Conservation (phyloP, 2,113 vertebrate species). For the Brachypodius melanocephalos region DNA sequence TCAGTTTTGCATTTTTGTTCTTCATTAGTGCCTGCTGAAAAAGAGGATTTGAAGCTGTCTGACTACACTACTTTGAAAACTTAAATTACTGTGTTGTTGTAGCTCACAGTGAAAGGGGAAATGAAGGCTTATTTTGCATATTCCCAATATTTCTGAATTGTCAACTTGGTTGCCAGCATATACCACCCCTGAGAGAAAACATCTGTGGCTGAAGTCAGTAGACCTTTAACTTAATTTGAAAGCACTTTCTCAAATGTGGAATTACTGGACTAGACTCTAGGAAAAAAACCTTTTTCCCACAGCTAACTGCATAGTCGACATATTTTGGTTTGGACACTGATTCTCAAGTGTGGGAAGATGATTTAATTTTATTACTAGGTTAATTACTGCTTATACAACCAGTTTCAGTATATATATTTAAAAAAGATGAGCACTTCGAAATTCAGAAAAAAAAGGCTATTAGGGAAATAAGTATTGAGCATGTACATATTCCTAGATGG, state of each 20-base stretch:
- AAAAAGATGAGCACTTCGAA: not conserved
- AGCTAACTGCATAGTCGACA: not conserved
- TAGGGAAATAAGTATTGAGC: not conserved
- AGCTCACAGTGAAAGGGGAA: not conserved
- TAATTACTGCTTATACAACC: not conserved
- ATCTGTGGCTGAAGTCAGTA: constrained; percentile 1
- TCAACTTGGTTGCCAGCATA: not conserved
- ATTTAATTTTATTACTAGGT: not conserved
- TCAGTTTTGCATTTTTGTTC: not conserved
- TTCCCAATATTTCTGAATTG: not conserved
- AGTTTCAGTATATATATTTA: not conserved
- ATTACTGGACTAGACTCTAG: not conserved
- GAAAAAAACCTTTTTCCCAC: constrained; percentile 16
- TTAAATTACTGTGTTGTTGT: not conserved
- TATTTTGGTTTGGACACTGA: constrained; percentile 20
- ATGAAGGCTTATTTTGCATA: not conserved
- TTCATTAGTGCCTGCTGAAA: not conserved
- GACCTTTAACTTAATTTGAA: constrained; percentile 27
- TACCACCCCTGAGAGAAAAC: constrained; percentile 2
- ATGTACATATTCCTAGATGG: not conserved
- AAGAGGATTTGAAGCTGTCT: not conserved
- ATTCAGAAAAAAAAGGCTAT: not conserved
- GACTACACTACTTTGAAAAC: not conserved
- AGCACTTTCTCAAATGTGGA: constrained; percentile 5
- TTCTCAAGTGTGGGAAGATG: not conserved